Evolutionary conservation across 2,113 vertebrate genomes (phyloP).

Genomic region (Actenoides lindsayi): DNA sequence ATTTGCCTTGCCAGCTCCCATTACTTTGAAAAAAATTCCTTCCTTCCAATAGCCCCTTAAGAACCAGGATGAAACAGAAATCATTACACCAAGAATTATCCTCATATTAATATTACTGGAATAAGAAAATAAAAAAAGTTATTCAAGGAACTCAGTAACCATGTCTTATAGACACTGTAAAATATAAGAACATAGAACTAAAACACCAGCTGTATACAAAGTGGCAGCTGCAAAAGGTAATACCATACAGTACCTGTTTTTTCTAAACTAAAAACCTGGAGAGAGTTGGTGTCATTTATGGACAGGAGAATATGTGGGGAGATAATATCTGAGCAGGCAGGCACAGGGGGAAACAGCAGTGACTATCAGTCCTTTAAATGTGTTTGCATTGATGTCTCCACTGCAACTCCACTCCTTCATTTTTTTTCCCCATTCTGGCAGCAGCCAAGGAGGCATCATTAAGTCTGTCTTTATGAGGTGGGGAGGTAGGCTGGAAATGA

Average conservation of each 20-base stretch:
- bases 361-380: background rate
- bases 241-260: background rate
- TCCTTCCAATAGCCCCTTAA: background rate
- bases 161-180: background rate
- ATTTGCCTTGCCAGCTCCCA: background rate
- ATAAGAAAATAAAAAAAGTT: background rate
- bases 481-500: background rate
- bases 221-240: background rate
- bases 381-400: background rate
- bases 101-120: background rate
- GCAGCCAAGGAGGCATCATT: background rate
- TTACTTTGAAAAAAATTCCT: background rate
- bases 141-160: background rate
- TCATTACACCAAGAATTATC: background rate
- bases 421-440: background rate
- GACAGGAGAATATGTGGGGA: background rate
- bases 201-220: background rate
- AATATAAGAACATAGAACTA: background rate
- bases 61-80: background rate
- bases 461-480: background rate
- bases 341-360: background rate
- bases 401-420: background rate
- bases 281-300: background rate
- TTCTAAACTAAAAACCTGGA: background rate
- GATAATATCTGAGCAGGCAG: background rate